Conservation (phyloP, 2,113 vertebrate species). For the Globicephala melas region DNA sequence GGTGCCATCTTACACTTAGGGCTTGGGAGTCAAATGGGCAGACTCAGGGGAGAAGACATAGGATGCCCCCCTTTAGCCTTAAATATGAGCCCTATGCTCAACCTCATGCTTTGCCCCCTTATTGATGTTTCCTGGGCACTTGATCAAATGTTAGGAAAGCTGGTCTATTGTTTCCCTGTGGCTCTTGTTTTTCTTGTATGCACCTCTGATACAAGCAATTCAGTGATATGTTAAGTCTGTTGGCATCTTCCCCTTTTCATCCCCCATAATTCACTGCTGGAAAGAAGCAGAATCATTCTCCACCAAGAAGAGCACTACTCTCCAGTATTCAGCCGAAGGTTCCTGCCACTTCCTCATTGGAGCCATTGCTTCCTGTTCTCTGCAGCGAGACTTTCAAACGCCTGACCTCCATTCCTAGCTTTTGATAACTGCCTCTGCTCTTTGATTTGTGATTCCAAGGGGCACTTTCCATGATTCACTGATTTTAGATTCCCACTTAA, state of each 20-base stretch:
- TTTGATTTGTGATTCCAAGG: not conserved
- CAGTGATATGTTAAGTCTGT: not conserved
- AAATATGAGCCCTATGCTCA: not conserved
- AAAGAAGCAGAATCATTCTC: not conserved
- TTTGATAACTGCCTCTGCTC: not conserved
- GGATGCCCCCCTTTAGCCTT: not conserved
- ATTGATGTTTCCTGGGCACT: not conserved
- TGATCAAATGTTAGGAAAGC: not conserved
- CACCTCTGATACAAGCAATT: not conserved
- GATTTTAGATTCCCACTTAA: not conserved
- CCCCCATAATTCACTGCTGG: not conserved
- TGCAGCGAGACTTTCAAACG: not conserved
- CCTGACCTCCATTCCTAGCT: not conserved
- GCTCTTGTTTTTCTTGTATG: not conserved
- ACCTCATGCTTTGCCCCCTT: not conserved
- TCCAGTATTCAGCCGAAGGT: not conserved
- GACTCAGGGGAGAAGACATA: not conserved
- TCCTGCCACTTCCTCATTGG: not conserved
- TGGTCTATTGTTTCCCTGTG: not conserved
- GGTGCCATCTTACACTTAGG: not conserved
- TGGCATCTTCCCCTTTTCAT: not conserved
- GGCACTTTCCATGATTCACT: not conserved
- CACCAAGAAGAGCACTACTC: not conserved
- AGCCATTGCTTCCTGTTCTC: not conserved
- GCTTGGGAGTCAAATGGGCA: not conserved